These are phyloP conservation scores for Pararge aegeria DNA, from an alignment of 1,140 invertebrate genomes.

Conservation along the genomic window DNA sequence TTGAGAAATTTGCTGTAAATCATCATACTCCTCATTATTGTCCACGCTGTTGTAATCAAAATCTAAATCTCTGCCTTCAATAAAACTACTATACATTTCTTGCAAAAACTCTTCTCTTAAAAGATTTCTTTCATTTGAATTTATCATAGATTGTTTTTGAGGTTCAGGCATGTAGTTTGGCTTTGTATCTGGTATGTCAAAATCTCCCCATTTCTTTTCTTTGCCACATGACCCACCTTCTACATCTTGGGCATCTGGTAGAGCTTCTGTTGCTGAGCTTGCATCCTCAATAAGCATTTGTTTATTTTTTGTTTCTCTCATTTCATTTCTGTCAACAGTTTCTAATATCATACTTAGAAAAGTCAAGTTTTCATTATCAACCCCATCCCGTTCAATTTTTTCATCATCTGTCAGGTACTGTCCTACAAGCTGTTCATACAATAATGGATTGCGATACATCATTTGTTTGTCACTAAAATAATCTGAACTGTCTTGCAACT, in stretches of 20 bases:
- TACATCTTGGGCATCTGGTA: constrained; percentile 23
- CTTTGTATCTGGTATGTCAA: constrained; percentile 62
- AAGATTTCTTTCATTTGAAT: constrained; percentile 82
- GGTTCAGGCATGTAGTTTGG: constrained; percentile 40
- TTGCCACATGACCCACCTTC: constrained; percentile 17
- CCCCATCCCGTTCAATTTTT: constrained; percentile 82
- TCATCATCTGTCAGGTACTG: constrained; percentile 90
- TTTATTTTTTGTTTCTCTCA: constrained; percentile 82
- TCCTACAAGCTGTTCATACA: constrained; percentile 94
- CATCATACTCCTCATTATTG: constrained; percentile 89
- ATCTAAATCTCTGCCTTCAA: constrained; percentile 90
- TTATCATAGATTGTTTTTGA: constrained; percentile 62
- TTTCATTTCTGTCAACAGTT: constrained; percentile 83
- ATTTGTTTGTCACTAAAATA: constrained; percentile 96
- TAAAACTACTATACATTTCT: constrained; percentile 93
- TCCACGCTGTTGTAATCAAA: constrained; percentile 92
- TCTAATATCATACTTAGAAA: constrained; percentile 86
- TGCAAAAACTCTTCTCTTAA: constrained; percentile 91
- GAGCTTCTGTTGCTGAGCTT: constrained; percentile 19
- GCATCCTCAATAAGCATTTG: constrained; percentile 79
- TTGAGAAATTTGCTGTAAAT: constrained; percentile 81
- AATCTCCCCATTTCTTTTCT: constrained; percentile 76
- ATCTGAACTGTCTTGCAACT: constrained; percentile 85
- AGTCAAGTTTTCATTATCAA: constrained; percentile 81
- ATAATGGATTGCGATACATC: constrained; percentile 93